Percentiles rank a stretch among this genome's conserved stretches.
phyloP scores from a whole-genome alignment of 1,140 invertebrate genomes.

The Dreissena rostriformis region DNA sequence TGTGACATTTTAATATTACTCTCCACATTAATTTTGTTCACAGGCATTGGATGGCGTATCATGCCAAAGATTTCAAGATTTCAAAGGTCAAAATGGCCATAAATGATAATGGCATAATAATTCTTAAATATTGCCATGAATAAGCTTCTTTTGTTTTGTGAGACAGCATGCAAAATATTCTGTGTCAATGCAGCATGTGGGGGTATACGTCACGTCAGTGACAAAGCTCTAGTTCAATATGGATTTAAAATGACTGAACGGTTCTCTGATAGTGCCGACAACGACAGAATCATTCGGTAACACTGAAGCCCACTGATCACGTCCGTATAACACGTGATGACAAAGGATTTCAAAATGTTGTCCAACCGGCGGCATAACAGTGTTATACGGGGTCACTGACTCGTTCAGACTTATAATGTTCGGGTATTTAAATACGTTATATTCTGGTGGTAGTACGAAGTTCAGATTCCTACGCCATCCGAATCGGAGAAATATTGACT shows the following conservation, averaged over 20 bases:
- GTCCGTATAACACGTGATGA: constrained; percentile 63
- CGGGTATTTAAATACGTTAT: constrained; percentile 38
- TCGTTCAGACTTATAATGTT: constrained; percentile 57
- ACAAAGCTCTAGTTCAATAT: too few species aligned
- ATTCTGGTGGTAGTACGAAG: constrained; percentile 71
- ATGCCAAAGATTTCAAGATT: too few species aligned
- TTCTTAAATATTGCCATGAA: too few species aligned
- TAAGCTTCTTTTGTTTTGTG: too few species aligned
- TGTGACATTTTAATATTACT: too few species aligned
- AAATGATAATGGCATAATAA: too few species aligned
- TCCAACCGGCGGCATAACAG: constrained; percentile 33
- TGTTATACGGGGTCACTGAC: constrained; percentile 18
- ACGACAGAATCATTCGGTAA: constrained; percentile 62
- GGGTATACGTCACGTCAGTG: too few species aligned
- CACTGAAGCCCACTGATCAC: constrained; percentile 36
- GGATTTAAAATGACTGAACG: constrained; percentile 60
- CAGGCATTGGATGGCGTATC: too few species aligned
- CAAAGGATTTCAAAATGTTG: constrained; percentile 65
- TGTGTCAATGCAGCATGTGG: too few species aligned
- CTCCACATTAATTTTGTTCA: too few species aligned
- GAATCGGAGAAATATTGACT: constrained; percentile 53
- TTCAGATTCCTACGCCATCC: constrained; percentile 41
- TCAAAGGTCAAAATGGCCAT: too few species aligned
- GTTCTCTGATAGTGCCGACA: constrained; percentile 58
- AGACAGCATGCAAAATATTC: too few species aligned